Conservation (phyloP, 1,140 invertebrate species). For the Phthorimaea operculella region DNA sequence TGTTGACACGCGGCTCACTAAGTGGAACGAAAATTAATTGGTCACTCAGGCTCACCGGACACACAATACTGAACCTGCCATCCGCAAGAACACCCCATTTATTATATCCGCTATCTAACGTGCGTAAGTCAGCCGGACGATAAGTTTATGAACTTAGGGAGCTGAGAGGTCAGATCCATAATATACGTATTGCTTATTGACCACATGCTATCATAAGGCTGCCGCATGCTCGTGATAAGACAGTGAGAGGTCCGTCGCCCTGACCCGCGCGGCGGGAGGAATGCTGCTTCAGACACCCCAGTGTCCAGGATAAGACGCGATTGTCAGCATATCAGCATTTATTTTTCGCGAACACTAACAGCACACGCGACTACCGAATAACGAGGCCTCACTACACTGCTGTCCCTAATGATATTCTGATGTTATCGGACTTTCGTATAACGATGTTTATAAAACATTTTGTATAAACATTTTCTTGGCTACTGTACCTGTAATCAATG, state of each 20-base stretch:
- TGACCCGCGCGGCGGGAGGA: constrained; percentile 32
- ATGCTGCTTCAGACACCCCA: constrained; percentile 23
- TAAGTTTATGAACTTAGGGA: constrained; percentile 44
- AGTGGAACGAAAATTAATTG: constrained; percentile 16
- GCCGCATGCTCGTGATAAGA: constrained; percentile 53
- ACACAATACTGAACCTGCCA: constrained; percentile 41
- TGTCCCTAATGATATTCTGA: constrained; percentile 35
- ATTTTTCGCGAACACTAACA: constrained; percentile 8
- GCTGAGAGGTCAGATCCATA: constrained; percentile 49
- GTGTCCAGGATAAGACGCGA: constrained; percentile 17
- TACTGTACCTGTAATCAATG: constrained; percentile 1
- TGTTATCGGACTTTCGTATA: constrained; percentile 44
- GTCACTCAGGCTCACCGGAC: constrained; percentile 29
- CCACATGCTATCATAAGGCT: constrained; percentile 43
- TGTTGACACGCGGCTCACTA: background rate
- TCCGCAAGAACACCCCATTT: constrained; percentile 58
- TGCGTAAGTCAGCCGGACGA: constrained; percentile 44
- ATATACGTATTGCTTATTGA: constrained; percentile 46
- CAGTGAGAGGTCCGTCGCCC: constrained; percentile 32
- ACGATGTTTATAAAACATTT: constrained; percentile 51
- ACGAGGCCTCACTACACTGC: constrained; percentile 16
- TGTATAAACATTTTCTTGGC: constrained; percentile 26
- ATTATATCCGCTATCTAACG: constrained; percentile 59
- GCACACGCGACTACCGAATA: constrained; percentile 16
- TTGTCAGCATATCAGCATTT: background rate